A percentile compares a stretch with the other conserved stretches of the same genome.
Conservation (phyloP, 2,888 invertebrate species). For the Hirtodrosophila trivittata region DNA sequence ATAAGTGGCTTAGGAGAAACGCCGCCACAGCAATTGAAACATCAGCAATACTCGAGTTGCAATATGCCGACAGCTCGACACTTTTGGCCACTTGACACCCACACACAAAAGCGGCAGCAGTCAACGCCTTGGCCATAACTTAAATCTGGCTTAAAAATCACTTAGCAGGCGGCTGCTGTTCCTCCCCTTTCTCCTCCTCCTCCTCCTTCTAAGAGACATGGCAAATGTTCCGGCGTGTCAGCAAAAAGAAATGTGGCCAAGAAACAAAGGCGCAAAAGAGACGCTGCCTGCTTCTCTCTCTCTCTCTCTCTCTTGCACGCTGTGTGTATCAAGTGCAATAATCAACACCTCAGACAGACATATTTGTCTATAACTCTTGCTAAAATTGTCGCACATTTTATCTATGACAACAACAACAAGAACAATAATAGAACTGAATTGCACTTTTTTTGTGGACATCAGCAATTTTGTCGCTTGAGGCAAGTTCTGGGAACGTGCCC, state of each 20-base stretch:
- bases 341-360: conserved; percentile 57
- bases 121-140: conserved; percentile 64
- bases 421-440: conserved; percentile 36
- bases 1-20: too few species aligned
- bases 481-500: conserved; percentile 42
- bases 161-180: conserved; percentile 47
- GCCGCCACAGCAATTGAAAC: conserved; percentile 82
- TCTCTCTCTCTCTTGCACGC: background rate
- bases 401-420: conserved; percentile 28
- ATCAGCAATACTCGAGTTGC: conserved; percentile 82
- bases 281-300: background rate
- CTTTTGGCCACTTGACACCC: conserved; percentile 65
- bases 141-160: conserved; percentile 76
- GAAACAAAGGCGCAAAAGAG: conserved; percentile 29
- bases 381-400: conserved; percentile 71
- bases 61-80: conserved; percentile 63
- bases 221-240: conserved; percentile 51
- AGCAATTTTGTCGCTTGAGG: conserved; percentile 58
- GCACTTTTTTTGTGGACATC: conserved; percentile 70
- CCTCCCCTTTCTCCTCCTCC: conserved; percentile 15
- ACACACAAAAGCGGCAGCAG: conserved; percentile 32
- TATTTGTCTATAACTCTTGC: conserved; percentile 35
- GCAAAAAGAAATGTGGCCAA: conserved; percentile 47
- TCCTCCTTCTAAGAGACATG: background rate
- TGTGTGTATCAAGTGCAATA: conserved; percentile 59